These are phyloP conservation scores for Silurus glanis DNA, from an alignment of 2,113 vertebrate species.

Conservation along the genomic window DNA sequence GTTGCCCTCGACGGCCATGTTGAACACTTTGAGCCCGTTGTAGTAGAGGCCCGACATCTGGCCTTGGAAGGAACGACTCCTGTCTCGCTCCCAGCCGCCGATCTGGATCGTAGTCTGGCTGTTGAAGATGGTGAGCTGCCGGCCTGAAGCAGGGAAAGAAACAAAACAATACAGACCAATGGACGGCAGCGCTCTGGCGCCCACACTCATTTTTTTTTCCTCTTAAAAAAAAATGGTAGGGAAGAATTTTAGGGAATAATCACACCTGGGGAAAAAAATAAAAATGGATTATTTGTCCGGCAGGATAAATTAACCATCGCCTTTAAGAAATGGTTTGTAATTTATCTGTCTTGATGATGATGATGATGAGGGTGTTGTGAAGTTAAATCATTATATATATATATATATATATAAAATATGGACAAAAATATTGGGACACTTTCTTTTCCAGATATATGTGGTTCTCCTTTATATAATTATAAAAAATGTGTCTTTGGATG, in stretches of 20 bases:
- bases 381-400: no score
- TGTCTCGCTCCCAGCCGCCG: conserved; percentile 94
- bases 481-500: no score
- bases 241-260: conserved; percentile 64
- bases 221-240: conserved; percentile 14
- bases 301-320: conserved; percentile 96
- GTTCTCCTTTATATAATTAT: no score
- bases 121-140: conserved; percentile 99
- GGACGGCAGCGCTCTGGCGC: conserved; percentile 1
- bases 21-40: conserved; percentile 99
- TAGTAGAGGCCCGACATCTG: conserved; percentile 99
- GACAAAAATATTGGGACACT: no score
- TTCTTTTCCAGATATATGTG: no score
- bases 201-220: neutral
- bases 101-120: conserved; percentile 99
- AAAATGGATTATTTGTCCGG: conserved; percentile 87
- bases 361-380: conserved; percentile 82
- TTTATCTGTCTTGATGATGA: conserved; percentile 92
- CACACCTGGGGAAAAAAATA: conserved; percentile 64
- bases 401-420: conserved; percentile 38
- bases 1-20: conserved; percentile 97
- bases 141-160: conserved; percentile 83
- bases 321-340: conserved; percentile 75
- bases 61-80: conserved; percentile 94
- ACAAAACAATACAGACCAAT: conserved; percentile 79